phyloP scores from a whole-genome alignment of 2,888 invertebrate species.

The Sabatieria punctata region DNA sequence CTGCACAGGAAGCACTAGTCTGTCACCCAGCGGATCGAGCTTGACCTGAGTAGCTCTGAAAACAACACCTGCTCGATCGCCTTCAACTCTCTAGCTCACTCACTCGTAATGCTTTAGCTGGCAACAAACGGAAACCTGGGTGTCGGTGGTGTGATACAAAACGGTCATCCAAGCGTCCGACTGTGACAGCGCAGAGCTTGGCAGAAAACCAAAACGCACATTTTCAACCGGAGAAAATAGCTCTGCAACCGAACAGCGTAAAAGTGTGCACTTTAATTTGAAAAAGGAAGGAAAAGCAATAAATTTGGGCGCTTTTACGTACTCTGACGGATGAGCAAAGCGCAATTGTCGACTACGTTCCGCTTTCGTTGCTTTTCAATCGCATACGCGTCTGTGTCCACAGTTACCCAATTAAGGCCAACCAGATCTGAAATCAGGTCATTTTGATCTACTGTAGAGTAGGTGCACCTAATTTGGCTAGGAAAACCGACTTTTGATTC shows the following conservation, averaged over 20 bases:
- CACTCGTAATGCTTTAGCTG: constrained; percentile 16
- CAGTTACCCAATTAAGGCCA: constrained; percentile 21
- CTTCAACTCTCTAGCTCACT: no score
- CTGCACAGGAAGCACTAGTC: not conserved
- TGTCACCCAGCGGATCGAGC: constrained; percentile 2
- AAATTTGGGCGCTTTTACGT: no score
- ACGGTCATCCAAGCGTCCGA: constrained; percentile 22
- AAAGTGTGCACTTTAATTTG: not conserved
- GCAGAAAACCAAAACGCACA: constrained; percentile 13
- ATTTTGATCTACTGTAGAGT: no score
- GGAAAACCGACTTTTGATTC: no score
- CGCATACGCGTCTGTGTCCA: constrained; percentile 22
- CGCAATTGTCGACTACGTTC: constrained; percentile 24
- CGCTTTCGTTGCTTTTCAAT: constrained; percentile 23
- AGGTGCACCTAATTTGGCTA: no score
- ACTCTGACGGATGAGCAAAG: constrained; percentile 22
- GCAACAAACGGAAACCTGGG: constrained; percentile 19
- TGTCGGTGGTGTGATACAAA: constrained; percentile 14
- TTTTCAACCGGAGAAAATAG: constrained; percentile 5
- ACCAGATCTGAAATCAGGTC: constrained; percentile 17
- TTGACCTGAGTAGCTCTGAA: not conserved
- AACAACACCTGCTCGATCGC: no score
- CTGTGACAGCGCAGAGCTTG: constrained; percentile 16
- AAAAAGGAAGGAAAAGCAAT: not conserved
- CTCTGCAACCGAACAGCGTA: not conserved